phyloP scores from a whole-genome alignment of 2,113 vertebrate species.

The Lophotis ruficrista region DNA sequence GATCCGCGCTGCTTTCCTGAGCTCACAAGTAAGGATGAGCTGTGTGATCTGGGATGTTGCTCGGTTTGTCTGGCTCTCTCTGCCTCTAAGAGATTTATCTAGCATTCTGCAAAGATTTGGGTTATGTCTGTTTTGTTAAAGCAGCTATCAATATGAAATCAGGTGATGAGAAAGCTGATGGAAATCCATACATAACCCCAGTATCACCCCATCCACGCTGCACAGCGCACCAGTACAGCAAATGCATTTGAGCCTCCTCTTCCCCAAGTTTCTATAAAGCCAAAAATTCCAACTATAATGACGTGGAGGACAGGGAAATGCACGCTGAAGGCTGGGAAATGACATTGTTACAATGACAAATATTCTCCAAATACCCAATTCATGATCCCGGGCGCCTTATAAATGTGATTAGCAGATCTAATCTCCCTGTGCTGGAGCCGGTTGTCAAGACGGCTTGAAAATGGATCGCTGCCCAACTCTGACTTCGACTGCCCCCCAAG shows the following conservation, averaged over 20 bases:
- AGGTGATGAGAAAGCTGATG: background rate
- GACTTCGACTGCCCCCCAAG: background rate
- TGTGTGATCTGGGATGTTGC: background rate
- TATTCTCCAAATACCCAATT: background rate
- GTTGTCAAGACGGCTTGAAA: background rate
- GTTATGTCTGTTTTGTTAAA: background rate
- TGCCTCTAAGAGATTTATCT: background rate
- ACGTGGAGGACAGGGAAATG: background rate
- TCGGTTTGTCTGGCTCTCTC: background rate
- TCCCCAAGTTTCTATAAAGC: background rate
- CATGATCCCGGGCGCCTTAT: background rate
- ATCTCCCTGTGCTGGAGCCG: slow-evolving; percentile 41
- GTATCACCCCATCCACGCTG: background rate
- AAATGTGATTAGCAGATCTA: slow-evolving; percentile 35
- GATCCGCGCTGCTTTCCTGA: background rate
- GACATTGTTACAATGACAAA: slow-evolving; percentile 45
- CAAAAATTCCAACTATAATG: rapidly evolving
- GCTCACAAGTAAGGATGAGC: rapidly evolving
- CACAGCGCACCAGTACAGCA: rapidly evolving
- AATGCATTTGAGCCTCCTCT: background rate
- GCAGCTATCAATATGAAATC: background rate
- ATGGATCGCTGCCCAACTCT: background rate
- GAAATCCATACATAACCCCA: background rate
- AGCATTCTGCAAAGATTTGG: background rate
- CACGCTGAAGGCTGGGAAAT: background rate